Evolutionary conservation across 1,140 invertebrate species (phyloP).

Genomic region (Drosophila watanabei): DNA sequence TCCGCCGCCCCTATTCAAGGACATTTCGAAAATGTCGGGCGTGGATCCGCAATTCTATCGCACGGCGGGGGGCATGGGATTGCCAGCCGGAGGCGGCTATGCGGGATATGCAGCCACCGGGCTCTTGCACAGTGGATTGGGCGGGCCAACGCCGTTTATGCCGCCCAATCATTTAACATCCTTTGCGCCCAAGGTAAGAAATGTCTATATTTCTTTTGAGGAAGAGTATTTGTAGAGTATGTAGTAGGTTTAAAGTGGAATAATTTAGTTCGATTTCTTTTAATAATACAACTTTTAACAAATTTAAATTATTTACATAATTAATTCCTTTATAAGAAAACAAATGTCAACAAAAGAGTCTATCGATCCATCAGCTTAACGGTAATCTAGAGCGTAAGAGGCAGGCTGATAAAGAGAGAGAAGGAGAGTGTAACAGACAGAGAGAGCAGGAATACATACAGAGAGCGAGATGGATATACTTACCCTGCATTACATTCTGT

Average conservation of each 20-base stretch:
- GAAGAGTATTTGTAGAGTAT: background rate
- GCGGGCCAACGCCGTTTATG: conserved; percentile 91
- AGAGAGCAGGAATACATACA: background rate
- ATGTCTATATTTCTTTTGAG: background rate
- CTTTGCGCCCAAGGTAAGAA: conserved; percentile 95
- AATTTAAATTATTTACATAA: too few species aligned
- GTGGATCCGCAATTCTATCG: conserved; percentile 93
- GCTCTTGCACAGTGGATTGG: conserved; percentile 91
- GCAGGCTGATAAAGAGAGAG: background rate
- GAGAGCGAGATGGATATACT: background rate
- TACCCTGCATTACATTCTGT: background rate
- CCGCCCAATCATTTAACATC: conserved; percentile 92
- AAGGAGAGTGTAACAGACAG: background rate
- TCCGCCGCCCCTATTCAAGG: conserved; percentile 90
- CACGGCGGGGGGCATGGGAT: conserved; percentile 87
- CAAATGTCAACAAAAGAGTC: background rate
- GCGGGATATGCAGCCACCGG: conserved; percentile 91
- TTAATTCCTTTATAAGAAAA: background rate
- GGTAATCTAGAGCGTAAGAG: background rate
- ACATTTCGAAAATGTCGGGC: conserved; percentile 93
- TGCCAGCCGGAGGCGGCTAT: conserved; percentile 89
- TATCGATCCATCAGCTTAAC: background rate
- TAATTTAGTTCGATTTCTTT: too few species aligned
- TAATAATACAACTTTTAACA: too few species aligned
- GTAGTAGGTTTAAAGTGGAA: too few species aligned